Conservation (phyloP, 2,888 invertebrate species). For the Drosophila mulleri region DNA sequence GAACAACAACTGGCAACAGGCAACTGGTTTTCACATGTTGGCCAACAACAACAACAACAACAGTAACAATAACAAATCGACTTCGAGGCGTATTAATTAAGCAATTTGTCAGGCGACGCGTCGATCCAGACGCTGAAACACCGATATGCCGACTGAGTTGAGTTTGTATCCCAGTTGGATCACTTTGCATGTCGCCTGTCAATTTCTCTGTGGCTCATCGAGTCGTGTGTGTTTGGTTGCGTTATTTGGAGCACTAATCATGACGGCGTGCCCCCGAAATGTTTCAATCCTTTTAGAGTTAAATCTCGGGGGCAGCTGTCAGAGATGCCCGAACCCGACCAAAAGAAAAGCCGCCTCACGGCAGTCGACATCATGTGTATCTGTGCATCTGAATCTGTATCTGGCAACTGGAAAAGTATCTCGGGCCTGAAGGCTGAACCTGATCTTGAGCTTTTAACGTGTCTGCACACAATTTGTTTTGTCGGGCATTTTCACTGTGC, state of each 20-base stretch:
- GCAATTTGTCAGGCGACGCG: slow-evolving; percentile 74
- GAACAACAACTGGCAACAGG: slow-evolving; percentile 6
- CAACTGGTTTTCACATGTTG: slow-evolving; percentile 53
- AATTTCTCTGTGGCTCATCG: slow-evolving; percentile 52
- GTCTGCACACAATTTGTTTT: slow-evolving; percentile 72
- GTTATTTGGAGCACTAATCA: slow-evolving; percentile 78
- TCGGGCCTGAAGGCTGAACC: slow-evolving; percentile 34
- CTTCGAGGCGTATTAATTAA: slow-evolving; percentile 73
- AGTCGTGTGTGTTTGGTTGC: slow-evolving; percentile 50
- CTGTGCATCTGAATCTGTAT: slow-evolving; percentile 12
- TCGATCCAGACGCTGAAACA: slow-evolving; percentile 48
- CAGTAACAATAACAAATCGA: slow-evolving; percentile 64
- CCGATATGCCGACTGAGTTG: slow-evolving; percentile 21
- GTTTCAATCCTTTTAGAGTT: slow-evolving; percentile 65
- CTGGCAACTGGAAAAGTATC: slow-evolving; percentile 5
- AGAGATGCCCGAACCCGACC: slow-evolving; percentile 25
- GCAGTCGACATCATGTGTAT: slow-evolving; percentile 44
- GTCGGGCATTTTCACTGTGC: slow-evolving; percentile 57
- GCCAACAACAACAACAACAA: slow-evolving; percentile 53
- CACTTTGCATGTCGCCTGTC: slow-evolving; percentile 73
- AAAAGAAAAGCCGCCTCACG: slow-evolving; percentile 56
- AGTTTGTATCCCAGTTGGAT: slow-evolving; percentile 25
- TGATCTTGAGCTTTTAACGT: slow-evolving; percentile 61
- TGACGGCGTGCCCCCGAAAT: slow-evolving; percentile 65
- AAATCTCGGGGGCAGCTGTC: slow-evolving; percentile 51